Evolutionary conservation across 2,888 invertebrate genomes (phyloP).

Genomic region (Eupithecia exiguata): DNA sequence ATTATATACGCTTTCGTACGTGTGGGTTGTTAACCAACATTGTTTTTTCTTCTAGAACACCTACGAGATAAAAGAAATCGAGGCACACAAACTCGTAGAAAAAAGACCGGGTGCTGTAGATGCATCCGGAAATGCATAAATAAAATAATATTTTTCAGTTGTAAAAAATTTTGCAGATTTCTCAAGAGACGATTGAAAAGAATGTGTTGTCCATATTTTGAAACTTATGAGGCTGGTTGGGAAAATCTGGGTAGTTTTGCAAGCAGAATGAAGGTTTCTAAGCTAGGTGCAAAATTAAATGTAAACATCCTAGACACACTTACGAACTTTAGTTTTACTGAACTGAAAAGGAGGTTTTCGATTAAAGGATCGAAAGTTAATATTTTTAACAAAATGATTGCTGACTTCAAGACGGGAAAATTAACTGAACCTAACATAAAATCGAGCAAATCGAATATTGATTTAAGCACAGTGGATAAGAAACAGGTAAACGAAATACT

Average conservation of each 20-base stretch:
- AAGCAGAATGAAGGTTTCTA: not conserved
- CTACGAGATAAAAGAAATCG: not conserved
- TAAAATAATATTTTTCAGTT: not conserved
- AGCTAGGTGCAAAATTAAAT: not conserved
- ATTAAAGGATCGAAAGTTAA: not conserved
- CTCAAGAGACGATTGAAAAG: not conserved
- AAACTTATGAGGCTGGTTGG: not conserved
- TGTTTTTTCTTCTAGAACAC: not conserved
- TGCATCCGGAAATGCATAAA: not conserved
- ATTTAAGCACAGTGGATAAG: conserved; percentile 40
- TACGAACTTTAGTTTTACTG: not conserved
- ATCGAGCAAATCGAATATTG: not conserved
- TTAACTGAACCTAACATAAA: not conserved
- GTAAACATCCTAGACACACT: not conserved
- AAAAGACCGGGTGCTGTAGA: not conserved
- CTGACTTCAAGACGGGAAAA: conserved; percentile 2
- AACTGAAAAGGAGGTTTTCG: conserved; percentile 1
- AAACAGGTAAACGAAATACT: conserved; percentile 29
- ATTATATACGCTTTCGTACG: no score
- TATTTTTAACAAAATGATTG: not conserved
- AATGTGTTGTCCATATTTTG: not conserved
- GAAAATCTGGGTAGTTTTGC: not conserved
- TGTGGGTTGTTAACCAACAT: no score
- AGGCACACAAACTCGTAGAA: not conserved
- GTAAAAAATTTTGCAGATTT: not conserved